A percentile compares a stretch with the other conserved stretches of the same genome.
phyloP scores from a whole-genome alignment of 2,797 vertebrate genomes.

The Tarsius wallacei region DNA sequence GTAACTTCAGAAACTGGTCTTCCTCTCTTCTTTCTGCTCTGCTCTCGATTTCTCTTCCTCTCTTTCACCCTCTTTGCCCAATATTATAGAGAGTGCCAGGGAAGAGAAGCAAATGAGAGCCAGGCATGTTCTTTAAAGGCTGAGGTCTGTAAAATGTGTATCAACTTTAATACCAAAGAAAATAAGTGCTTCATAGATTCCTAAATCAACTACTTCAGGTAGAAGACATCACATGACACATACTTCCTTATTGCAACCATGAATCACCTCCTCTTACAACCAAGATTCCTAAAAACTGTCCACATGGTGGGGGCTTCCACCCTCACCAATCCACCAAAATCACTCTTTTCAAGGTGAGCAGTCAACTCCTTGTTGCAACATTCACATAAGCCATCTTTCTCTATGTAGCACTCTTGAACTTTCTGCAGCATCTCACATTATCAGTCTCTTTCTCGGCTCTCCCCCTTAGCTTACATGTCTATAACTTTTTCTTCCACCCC shows the following conservation, averaged over 20 bases:
- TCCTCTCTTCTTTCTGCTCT: constrained; percentile 23
- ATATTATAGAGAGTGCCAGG: background rate
- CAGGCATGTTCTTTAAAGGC: background rate
- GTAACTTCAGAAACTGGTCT: background rate
- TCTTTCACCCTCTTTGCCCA: background rate
- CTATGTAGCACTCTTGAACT: background rate
- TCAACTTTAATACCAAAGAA: background rate
- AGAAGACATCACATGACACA: background rate
- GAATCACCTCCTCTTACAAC: background rate
- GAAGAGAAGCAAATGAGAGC: background rate
- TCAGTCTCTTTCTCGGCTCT: background rate
- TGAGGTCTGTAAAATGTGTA: background rate
- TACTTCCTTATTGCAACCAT: background rate
- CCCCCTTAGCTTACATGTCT: background rate
- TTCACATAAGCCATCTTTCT: background rate
- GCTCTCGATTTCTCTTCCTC: background rate
- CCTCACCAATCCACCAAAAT: background rate
- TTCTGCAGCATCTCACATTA: background rate
- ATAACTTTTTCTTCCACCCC: background rate
- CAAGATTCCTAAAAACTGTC: background rate
- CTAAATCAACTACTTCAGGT: background rate
- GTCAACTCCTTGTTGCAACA: background rate
- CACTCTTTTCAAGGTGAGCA: background rate
- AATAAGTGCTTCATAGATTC: background rate
- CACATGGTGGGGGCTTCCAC: too few species aligned